Conservation (phyloP, 2,888 invertebrate species). For the Palloptera scutellata region DNA sequence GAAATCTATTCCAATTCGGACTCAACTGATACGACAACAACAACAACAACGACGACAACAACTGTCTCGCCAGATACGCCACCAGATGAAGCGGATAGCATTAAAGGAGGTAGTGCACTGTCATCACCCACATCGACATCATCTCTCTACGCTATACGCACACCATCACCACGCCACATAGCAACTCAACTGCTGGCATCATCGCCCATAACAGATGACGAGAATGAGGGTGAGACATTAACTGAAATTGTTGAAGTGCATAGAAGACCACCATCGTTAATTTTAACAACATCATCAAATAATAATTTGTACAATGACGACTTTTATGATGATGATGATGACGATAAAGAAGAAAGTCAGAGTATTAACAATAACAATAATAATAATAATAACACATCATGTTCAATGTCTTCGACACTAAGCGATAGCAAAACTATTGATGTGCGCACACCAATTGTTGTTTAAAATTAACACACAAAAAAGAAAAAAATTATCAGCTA, state of each 20-base stretch:
- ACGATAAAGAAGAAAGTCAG: slow-evolving; percentile 24
- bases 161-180: slow-evolving; percentile 47
- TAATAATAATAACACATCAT: slow-evolving; percentile 58
- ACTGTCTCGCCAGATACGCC: slow-evolving; percentile 32
- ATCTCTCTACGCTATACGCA: slow-evolving; percentile 53
- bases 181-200: slow-evolving; percentile 24
- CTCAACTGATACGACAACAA: slow-evolving; percentile 27
- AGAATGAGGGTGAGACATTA: slow-evolving; percentile 46
- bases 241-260: slow-evolving; percentile 55
- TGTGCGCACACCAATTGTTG: slow-evolving; percentile 61
- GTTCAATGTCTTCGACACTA: slow-evolving; percentile 58
- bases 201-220: slow-evolving; percentile 31
- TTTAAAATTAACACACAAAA: slow-evolving; percentile 40
- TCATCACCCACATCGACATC: slow-evolving; percentile 49
- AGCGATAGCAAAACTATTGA: slow-evolving; percentile 63
- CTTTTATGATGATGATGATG: slow-evolving; percentile 36
- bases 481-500: background rate
- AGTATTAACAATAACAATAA: slow-evolving; percentile 37
- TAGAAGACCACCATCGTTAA: slow-evolving; percentile 29
- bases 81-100: slow-evolving; percentile 17
- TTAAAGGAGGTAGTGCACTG: background rate
- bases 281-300: slow-evolving; percentile 10
- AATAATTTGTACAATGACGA: slow-evolving; percentile 17
- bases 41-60: slow-evolving; percentile 39
- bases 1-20: slow-evolving; percentile 45